Percentiles rank a stretch among this genome's conserved stretches.
These are phyloP conservation scores for Diorhabda carinulata DNA, from an alignment of 1,140 invertebrate genomes.

Conservation along the genomic window DNA sequence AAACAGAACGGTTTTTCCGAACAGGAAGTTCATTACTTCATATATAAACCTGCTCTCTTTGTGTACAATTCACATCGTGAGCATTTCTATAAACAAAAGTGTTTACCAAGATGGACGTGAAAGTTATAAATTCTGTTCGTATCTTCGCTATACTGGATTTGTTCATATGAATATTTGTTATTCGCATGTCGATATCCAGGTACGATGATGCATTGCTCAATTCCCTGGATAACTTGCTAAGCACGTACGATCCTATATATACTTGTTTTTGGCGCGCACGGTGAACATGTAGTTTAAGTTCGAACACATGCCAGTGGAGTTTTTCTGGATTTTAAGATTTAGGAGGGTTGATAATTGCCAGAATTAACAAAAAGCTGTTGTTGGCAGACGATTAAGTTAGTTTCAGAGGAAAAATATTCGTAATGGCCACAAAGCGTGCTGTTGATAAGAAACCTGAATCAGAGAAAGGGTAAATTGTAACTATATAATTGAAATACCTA, in stretches of 20 bases:
- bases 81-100: not conserved
- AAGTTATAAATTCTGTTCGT: not conserved
- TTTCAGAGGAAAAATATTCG: too few relatives aligned
- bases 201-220: not conserved
- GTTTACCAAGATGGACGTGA: not conserved
- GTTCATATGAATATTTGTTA: constrained; percentile 16
- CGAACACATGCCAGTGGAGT: not conserved
- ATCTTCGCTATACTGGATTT: not conserved
- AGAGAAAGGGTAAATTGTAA: too few relatives aligned
- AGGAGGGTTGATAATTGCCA: not conserved
- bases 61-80: not conserved
- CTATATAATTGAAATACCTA: too few relatives aligned
- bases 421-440: too few relatives aligned
- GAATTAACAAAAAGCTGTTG: not conserved
- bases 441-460: too few relatives aligned
- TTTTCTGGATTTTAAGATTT: not conserved
- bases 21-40: too few relatives aligned
- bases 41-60: not conserved
- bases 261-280: not conserved
- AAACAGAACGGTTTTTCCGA: too few relatives aligned
- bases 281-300: not conserved
- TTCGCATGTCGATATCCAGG: constrained; percentile 2
- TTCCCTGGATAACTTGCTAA: constrained; percentile 1
- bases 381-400: not conserved
- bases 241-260: constrained; percentile 2